Evolutionary conservation across 2,888 invertebrate genomes (phyloP).

Genomic region (Laothoe populi): DNA sequence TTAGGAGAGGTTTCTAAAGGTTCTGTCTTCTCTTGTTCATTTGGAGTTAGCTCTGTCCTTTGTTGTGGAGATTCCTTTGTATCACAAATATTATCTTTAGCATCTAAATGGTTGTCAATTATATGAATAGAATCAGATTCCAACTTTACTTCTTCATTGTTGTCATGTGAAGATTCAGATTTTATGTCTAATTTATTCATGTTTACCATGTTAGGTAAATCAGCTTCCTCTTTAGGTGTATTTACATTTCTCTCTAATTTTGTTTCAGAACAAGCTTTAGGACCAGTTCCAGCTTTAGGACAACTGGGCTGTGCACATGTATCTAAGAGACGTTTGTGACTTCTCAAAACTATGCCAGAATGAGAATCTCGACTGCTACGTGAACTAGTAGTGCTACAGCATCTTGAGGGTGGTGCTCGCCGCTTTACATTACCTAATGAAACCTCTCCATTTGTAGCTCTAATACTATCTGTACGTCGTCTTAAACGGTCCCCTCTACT

Average conservation of each 20-base stretch:
- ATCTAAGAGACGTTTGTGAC: constrained; percentile 84
- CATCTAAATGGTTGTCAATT: constrained; percentile 52
- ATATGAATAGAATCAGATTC: constrained; percentile 49
- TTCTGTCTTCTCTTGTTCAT: constrained; percentile 51
- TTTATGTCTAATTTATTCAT: constrained; percentile 53
- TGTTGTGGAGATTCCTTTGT: constrained; percentile 72
- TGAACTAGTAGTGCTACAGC: constrained; percentile 80
- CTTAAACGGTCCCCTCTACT: constrained; percentile 71
- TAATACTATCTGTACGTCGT: constrained; percentile 65
- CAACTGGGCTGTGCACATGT: constrained; percentile 58
- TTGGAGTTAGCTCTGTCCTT: constrained; percentile 50
- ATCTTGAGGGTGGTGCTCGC: constrained; percentile 67
- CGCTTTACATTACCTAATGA: constrained; percentile 56
- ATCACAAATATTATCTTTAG: constrained; percentile 59
- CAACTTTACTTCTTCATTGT: constrained; percentile 48
- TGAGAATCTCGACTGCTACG: constrained; percentile 77
- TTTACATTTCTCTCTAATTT: constrained; percentile 63
- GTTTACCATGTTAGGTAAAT: constrained; percentile 56
- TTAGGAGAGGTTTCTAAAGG: constrained; percentile 51
- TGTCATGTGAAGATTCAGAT: constrained; percentile 54
- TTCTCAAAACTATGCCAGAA: constrained; percentile 85
- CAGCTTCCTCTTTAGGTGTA: constrained; percentile 63
- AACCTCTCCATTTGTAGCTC: constrained; percentile 59
- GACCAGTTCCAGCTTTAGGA: constrained; percentile 59
- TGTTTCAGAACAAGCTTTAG: constrained; percentile 58